These are phyloP conservation scores for Brachylomia viminalis DNA, from an alignment of 2,888 invertebrate genomes.

Conservation along the genomic window DNA sequence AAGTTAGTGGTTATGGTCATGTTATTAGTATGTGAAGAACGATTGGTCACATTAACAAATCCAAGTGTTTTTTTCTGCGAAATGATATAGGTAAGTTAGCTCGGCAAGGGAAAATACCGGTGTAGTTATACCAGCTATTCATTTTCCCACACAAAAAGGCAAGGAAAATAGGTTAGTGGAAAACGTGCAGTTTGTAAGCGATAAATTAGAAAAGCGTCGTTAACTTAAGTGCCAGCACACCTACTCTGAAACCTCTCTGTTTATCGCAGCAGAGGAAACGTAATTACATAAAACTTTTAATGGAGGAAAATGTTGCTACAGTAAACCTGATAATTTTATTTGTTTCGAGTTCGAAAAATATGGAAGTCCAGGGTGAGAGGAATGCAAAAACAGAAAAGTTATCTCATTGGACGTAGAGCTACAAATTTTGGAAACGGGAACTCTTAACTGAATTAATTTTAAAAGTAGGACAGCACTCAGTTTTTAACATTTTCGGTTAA, in stretches of 20 bases:
- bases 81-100: background rate
- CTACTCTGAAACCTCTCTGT: slow-evolving; percentile 28
- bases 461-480: slow-evolving; percentile 62
- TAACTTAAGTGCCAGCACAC: slow-evolving; percentile 47
- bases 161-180: slow-evolving; percentile 49
- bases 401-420: slow-evolving; percentile 53
- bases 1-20: slow-evolving; percentile 58
- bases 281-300: slow-evolving; percentile 54
- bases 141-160: slow-evolving; percentile 38
- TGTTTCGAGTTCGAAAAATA: slow-evolving; percentile 53
- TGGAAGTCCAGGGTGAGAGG: slow-evolving; percentile 30
- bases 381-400: slow-evolving; percentile 64
- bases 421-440: slow-evolving; percentile 56
- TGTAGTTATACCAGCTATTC: slow-evolving; percentile 10
- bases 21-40: slow-evolving; percentile 49
- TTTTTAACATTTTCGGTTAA: slow-evolving; percentile 35
- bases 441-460: slow-evolving; percentile 66
- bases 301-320: slow-evolving; percentile 41
- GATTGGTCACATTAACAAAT: slow-evolving; percentile 17
- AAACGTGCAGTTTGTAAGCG: slow-evolving; percentile 49
- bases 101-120: slow-evolving; percentile 32
- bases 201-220: slow-evolving; percentile 48
- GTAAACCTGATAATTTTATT: slow-evolving; percentile 38
- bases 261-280: slow-evolving; percentile 27
- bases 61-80: background rate